Evolutionary conservation across 2,113 vertebrate species (phyloP).

Genomic region (Lepus timidus): DNA sequence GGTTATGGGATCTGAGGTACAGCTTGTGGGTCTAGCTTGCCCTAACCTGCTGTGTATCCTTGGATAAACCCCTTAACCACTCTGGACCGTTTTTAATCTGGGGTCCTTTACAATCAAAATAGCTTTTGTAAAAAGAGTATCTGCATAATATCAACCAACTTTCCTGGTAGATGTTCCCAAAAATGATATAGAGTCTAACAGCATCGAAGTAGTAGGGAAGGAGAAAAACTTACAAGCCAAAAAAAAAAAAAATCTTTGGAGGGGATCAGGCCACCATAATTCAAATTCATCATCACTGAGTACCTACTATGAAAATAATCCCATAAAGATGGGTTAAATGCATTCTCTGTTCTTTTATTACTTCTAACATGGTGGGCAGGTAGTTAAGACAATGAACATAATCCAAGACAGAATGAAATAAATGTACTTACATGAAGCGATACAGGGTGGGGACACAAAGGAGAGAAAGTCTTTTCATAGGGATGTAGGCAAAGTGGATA

Average conservation of each 20-base stretch:
- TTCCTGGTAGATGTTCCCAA: not conserved
- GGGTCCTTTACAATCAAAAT: not conserved
- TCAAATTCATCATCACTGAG: not conserved
- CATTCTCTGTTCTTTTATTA: not conserved
- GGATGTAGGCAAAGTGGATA: too few species aligned
- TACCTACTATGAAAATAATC: not conserved
- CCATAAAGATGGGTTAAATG: not conserved
- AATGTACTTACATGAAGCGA: too few species aligned
- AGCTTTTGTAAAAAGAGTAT: not conserved
- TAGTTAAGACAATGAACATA: not conserved
- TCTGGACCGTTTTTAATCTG: not conserved
- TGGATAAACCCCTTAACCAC: not conserved
- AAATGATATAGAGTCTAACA: not conserved
- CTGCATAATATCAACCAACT: rapidly evolving
- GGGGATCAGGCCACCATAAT: not conserved
- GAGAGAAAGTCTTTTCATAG: not conserved
- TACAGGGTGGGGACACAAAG: not conserved
- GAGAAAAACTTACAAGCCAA: not conserved
- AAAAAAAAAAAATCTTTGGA: not conserved
- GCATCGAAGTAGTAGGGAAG: not conserved
- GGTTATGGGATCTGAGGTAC: not conserved
- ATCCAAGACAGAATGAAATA: not conserved
- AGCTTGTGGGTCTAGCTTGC: not conserved
- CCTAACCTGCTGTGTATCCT: not conserved
- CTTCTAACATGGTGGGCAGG: not conserved